Base-by-base conservation (phyloP, 1,140 invertebrate species). In the Caenorhabditis brenneri region DNA sequence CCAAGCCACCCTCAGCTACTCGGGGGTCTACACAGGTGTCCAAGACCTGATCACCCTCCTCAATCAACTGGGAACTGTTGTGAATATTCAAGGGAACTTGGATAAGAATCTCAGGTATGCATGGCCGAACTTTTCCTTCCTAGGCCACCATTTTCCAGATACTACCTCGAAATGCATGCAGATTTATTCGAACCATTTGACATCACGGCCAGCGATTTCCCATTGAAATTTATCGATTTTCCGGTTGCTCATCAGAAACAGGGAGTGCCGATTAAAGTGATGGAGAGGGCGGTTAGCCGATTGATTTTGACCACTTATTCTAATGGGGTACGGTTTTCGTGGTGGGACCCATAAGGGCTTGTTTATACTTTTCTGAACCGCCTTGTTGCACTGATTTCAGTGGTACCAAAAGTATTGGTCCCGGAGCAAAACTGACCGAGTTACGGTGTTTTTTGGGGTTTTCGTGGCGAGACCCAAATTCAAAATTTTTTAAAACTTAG, bases 251-350 rank as follows among this genome's bases (percentile, higher is more conserved):
- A 74, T 74, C 36, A 74, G 10, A 74, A 80, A 19, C 27, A 81
- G 16, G 53, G 79, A 10, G 85, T 48, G 15, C 53, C 82, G 16
- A 60, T 87, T 19, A 49, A 82, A 27, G 10, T 87, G 2, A 81
- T 87, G 53, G 42, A 86, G n/a, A 39, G 87, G 31, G 86, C 87
- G 3, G 84, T 87, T 29, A 80, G 80, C 46, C n/a, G 46, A 22
- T 33, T 87, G 33, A 58, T 87, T 31, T 79, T 87, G 19, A 69
- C 83, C 12, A 87, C 88, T 31, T 83, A 87, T 60, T 78, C 84
- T 0, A 87, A 87, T 83, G 49, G 53, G 80, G 83, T 84, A 53
- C n/a, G n/a, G n/a, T n/a, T n/a, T n/a, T n/a, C n/a, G n/a, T n/a
- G n/a, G n/a, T n/a, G n/a, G n/a, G n/a, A n/a, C n/a, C n/a, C n/a